Percentiles rank a stretch among this genome's conserved stretches.
These are phyloP conservation scores for Chiloscyllium plagiosum DNA, from an alignment of 2,113 vertebrate genomes.

Conservation along the genomic window DNA sequence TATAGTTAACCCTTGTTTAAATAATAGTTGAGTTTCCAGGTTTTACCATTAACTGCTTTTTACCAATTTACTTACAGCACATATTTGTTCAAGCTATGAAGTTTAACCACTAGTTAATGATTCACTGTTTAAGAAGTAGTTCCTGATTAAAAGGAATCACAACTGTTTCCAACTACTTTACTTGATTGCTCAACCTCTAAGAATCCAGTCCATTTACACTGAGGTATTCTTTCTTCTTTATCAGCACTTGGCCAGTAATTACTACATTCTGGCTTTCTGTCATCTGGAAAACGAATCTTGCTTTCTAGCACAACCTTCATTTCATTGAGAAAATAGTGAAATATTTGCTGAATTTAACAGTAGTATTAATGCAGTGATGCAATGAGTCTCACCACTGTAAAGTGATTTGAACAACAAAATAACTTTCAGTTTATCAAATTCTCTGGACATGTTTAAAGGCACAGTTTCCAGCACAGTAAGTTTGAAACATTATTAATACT, in stretches of 20 bases:
- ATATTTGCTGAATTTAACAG: background rate
- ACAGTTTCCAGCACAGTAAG: background rate
- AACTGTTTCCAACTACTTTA: background rate
- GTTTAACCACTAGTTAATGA: background rate
- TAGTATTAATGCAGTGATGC: background rate
- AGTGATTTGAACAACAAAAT: background rate
- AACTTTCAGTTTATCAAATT: background rate
- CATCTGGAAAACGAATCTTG: background rate
- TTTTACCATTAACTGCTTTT: conserved; percentile 11
- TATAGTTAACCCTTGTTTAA: background rate
- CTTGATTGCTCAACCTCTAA: background rate
- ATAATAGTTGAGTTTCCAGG: background rate
- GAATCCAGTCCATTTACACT: background rate
- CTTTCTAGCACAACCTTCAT: background rate
- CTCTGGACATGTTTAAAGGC: background rate
- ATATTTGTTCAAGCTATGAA: background rate
- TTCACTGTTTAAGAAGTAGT: background rate
- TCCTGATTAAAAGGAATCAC: background rate
- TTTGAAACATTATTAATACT: background rate
- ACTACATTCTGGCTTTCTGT: background rate
- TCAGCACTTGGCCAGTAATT: background rate
- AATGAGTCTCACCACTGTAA: background rate
- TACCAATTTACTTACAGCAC: background rate
- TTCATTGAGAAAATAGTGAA: background rate
- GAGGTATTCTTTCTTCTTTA: background rate